phyloP scores from a whole-genome alignment of 2,113 vertebrate species.

The Oreochromis aureus region DNA sequence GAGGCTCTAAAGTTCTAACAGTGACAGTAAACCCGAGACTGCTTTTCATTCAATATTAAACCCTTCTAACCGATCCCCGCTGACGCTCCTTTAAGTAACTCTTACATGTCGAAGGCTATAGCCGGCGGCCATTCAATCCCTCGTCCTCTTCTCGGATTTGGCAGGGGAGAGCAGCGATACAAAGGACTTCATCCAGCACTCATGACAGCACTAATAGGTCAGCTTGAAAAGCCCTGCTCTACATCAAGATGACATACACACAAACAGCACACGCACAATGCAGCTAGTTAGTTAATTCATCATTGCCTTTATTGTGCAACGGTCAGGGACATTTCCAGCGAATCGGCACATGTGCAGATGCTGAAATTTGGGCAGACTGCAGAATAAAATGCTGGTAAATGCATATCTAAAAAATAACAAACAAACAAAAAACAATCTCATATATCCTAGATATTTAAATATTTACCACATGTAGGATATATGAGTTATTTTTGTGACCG shows the following conservation, averaged over 20 bases:
- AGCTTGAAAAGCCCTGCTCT: constrained; percentile 8
- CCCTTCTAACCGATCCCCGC: constrained; percentile 40
- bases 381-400: background rate
- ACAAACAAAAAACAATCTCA: background rate
- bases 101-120: constrained; percentile 52
- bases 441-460: background rate
- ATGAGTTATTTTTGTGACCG: background rate
- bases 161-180: background rate
- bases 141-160: constrained; percentile 3
- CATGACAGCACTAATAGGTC: constrained; percentile 33
- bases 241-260: background rate
- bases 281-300: background rate
- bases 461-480: background rate
- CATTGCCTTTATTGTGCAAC: background rate
- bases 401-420: background rate
- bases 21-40: constrained; percentile 53
- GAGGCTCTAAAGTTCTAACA: constrained; percentile 47
- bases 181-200: constrained; percentile 3
- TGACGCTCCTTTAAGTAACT: constrained; percentile 65
- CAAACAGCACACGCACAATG: background rate
- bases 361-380: background rate
- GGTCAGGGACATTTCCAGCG: background rate
- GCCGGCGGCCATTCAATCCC: constrained; percentile 22
- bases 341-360: background rate
- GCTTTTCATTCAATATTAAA: constrained; percentile 62